Conservation (phyloP, 2,888 invertebrate genomes). For the Drosophila macrospina region DNA sequence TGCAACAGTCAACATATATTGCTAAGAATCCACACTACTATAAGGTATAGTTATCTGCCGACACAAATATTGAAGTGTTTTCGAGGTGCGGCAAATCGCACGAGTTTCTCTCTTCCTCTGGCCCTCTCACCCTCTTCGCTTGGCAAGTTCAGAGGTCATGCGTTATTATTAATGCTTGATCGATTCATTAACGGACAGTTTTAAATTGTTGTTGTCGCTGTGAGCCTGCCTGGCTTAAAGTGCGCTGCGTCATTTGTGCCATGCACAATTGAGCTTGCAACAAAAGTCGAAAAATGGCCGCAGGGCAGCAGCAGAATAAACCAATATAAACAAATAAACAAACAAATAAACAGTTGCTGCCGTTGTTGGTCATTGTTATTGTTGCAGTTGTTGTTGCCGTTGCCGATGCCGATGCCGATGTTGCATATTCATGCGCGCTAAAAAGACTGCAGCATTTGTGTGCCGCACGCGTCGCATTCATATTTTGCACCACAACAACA, state of each 20-base stretch:
- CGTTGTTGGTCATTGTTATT: conserved; percentile 31
- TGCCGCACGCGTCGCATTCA: conserved; percentile 29
- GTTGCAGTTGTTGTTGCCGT: conserved; percentile 3
- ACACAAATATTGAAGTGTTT: too few species aligned
- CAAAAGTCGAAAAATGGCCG: conserved; percentile 47
- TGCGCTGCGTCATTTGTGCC: conserved; percentile 30
- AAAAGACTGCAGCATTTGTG: conserved; percentile 56
- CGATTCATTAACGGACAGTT: conserved; percentile 27
- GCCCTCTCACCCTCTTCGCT: neutral
- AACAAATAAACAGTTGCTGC: conserved; percentile 32
- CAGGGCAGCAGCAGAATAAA: conserved; percentile 25
- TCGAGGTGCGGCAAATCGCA: too few species aligned
- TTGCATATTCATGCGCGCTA: conserved; percentile 54
- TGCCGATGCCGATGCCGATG: conserved; percentile 3
- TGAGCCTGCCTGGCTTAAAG: conserved; percentile 29
- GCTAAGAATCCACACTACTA: too few species aligned
- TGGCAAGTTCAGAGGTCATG: neutral
- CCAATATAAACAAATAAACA: conserved; percentile 37
- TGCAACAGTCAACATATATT: too few species aligned
- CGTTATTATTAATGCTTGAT: conserved; percentile 9
- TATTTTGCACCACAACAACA: conserved; percentile 18
- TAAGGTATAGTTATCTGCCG: too few species aligned
- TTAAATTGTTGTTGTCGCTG: neutral
- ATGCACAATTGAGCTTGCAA: conserved; percentile 55
- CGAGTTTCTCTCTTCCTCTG: too few species aligned